These are phyloP conservation scores for Ophiothrix spiculata DNA, from an alignment of 35 echinoderm and acorn worm species.

Conservation along the genomic window DNA sequence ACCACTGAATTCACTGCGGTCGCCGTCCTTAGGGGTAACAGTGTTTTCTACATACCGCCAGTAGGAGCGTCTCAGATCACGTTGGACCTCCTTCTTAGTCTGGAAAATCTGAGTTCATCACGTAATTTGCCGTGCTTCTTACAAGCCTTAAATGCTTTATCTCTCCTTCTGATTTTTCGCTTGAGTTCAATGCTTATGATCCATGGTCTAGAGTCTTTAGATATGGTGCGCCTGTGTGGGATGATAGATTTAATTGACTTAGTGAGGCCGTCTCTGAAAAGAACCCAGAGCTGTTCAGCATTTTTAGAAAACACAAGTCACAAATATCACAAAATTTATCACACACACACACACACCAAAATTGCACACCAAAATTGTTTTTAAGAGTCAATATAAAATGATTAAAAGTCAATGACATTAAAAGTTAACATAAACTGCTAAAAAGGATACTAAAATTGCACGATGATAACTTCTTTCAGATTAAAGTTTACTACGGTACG, in stretches of 20 bases:
- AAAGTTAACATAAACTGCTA: too few species aligned
- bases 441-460: too few species aligned
- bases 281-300: background rate
- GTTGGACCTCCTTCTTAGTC: slow-evolving; percentile 27
- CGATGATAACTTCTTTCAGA: too few species aligned
- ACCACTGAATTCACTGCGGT: slow-evolving; percentile 7
- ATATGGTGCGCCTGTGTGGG: slow-evolving; percentile 14
- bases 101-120: slow-evolving; percentile 24
- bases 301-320: too few species aligned
- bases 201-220: slow-evolving; percentile 31
- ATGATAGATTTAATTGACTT: slow-evolving; percentile 12
- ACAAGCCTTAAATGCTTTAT: slow-evolving; percentile 24
- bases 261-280: background rate
- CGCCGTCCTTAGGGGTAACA: background rate
- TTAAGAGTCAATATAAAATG: too few species aligned
- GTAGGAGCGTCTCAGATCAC: slow-evolving; percentile 37
- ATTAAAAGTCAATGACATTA: too few species aligned
- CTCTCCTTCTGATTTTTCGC: slow-evolving; percentile 28
- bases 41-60: slow-evolving; percentile 24
- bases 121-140: slow-evolving; percentile 30
- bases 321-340: too few species aligned
- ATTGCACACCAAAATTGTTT: too few species aligned
- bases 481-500: too few species aligned
- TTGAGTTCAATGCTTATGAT: slow-evolving; percentile 31
- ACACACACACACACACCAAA: too few species aligned